Base-by-base conservation (phyloP, 2,797 vertebrate species). In the Ficedula albicollis region DNA sequence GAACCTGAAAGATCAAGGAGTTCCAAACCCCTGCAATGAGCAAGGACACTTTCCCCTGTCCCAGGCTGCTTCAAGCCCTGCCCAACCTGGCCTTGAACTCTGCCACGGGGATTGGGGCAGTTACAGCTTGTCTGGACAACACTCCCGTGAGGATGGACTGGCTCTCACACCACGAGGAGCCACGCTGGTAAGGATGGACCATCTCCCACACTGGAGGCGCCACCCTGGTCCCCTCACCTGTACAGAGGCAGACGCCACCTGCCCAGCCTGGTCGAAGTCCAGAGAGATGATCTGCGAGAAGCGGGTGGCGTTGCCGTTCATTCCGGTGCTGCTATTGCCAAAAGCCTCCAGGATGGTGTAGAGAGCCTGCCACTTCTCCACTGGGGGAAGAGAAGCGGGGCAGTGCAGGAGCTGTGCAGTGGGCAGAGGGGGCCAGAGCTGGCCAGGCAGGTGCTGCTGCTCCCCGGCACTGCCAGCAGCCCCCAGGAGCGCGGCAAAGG, bases 331-430 rank as follows among this genome's bases (percentile, higher is more conserved):
- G 95, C 99, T 98, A 97, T 99, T 99, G 52, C 99, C 99, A 93
- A 99, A 99, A 85, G 99, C 99, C 96, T 99, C 99, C 96, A 99
- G 97, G 96, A 99, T 97, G 78, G 99, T 99, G 97, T 99, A 98
- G 43, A 99, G 99, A 0, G 99, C 99, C 97, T 99, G 99, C 99
- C 99, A 99, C 96, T 99, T 99, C 97, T 99, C 99, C n/a, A 94
- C 99, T 99, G 98, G 19, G 29, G 94, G 95, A 74, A 96, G 13
- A 97, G 62, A 90, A 82, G 89, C 27, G 10, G 80, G 32, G 70
- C 29, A 15, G 89, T 95, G 95, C 64, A 91, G 92, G 85, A 64
- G 92, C 72, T 32, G 89, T 20, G 68, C 1, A 2, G 59, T 3
- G 2, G 58, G 41, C 7, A 10, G 64, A 7, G 64, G n/a, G 11